Evolutionary conservation across 2,888 invertebrate species (phyloP).

Genomic region (Lapara coniferarum): DNA sequence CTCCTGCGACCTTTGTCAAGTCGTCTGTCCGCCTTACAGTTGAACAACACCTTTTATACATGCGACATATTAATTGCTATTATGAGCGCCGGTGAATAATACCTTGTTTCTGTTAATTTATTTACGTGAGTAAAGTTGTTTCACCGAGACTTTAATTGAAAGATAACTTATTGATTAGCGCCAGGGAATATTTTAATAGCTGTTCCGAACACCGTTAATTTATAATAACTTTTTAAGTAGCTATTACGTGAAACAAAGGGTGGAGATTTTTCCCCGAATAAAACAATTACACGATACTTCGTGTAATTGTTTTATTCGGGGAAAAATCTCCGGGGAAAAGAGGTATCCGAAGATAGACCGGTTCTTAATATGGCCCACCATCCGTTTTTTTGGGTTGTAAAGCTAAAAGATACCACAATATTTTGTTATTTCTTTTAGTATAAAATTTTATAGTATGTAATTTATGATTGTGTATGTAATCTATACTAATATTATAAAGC

Average conservation of each 20-base stretch:
- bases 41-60: neutral
- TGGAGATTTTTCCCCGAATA: slow-evolving; percentile 5
- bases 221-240: slow-evolving; percentile 21
- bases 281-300: neutral
- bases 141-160: slow-evolving; percentile 48
- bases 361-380: too few relatives aligned
- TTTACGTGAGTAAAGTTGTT: slow-evolving; percentile 48
- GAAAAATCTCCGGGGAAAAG: too few relatives aligned
- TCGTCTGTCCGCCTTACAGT: too few relatives aligned
- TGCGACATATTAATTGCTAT: neutral
- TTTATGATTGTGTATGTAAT: too few relatives aligned
- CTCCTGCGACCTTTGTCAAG: too few relatives aligned
- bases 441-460: too few relatives aligned
- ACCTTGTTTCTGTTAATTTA: slow-evolving; percentile 49
- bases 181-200: slow-evolving; percentile 23
- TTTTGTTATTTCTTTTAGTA: too few relatives aligned
- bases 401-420: too few relatives aligned
- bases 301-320: too few relatives aligned
- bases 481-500: too few relatives aligned
- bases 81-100: neutral
- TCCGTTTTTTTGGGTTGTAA: too few relatives aligned
- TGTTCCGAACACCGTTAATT: slow-evolving; percentile 16
- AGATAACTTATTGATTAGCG: slow-evolving; percentile 35
- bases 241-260: slow-evolving; percentile 20
- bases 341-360: too few relatives aligned